Base-by-base conservation (phyloP, 1,140 invertebrate genomes). In the Maconellicoccus hirsutus region DNA sequence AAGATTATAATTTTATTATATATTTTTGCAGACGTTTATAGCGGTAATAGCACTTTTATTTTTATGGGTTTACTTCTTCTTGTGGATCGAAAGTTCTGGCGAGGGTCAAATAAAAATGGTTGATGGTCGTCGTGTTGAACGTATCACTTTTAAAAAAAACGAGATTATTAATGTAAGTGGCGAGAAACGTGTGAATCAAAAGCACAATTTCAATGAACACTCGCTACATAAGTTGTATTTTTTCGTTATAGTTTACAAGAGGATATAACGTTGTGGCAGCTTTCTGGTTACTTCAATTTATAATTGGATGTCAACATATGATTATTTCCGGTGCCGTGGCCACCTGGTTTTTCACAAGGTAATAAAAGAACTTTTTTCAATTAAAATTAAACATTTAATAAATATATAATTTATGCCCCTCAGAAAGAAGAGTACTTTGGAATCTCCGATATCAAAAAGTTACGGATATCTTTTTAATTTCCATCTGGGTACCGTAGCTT, bases 401-500 rank as follows among this genome's bases (percentile, higher is more conserved):
- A n/a, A n/a, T n/a, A n/a, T n/a, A n/a, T n/a, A n/a, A n/a, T n/a
- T n/a, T 72, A 75, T 75, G 75, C 75, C 77, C 79, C 59, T 78
- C 22, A 90, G 89, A 75, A 82, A 90, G 71, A 91, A 91, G 78
- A 80, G 78, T 6, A 75, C 80, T 4, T 74, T 91, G 14, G 80
- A 80, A 0, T 80, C 81, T 69, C 85, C 89, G 0, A 84, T 89
- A 29, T 73, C 78, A 1, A 81, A 77, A 6, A 84, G 85, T 61
- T 82, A 85, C 12, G 76, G 78, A 12, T 83, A 84, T 71, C 78
- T 90, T 26, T 76, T 89, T 7, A 78, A 82, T 16, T 91, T 86
- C 77, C 90, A 93, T 80, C 77, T 92, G 29, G 90, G 91, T 27
- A 88, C 89, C 1, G 83, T 91, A 0, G 89, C 89, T 14, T 82